phyloP scores from a whole-genome alignment of 1,140 invertebrate species.

The Phymastichus coffea region DNA sequence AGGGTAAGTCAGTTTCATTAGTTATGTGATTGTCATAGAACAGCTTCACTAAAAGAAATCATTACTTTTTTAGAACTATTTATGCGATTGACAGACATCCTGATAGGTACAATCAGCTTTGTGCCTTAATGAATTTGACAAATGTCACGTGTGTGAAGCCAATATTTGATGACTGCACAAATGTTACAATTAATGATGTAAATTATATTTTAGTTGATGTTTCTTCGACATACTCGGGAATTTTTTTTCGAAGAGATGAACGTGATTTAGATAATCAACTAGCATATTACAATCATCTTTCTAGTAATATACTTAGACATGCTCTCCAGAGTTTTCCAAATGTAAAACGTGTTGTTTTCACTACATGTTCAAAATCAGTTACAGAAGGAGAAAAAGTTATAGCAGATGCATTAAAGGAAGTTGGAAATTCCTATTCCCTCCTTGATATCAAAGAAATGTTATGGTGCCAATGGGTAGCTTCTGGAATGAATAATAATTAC shows the following conservation, averaged over 20 bases:
- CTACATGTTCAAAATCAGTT: conserved; percentile 87
- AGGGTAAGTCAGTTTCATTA: conserved; percentile 58
- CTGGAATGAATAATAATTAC: conserved; percentile 66
- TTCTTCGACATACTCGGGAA: conserved; percentile 93
- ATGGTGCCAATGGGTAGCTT: conserved; percentile 66
- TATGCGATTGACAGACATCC: conserved; percentile 79
- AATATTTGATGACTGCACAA: conserved; percentile 68
- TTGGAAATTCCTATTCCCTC: conserved; percentile 64
- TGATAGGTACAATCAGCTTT: conserved; percentile 67
- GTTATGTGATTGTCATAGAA: neutral
- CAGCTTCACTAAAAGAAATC: neutral
- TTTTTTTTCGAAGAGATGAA: conserved; percentile 14
- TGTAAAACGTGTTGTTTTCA: conserved; percentile 86
- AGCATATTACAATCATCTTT: conserved; percentile 63
- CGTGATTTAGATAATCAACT: neutral
- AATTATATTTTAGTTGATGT: conserved; percentile 90
- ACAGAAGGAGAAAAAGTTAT: conserved; percentile 94
- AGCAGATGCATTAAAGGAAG: conserved; percentile 61
- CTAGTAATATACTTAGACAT: conserved; percentile 81
- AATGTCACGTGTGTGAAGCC: conserved; percentile 68
- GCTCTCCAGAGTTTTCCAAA: conserved; percentile 81
- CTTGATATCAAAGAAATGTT: conserved; percentile 62
- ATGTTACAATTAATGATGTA: conserved; percentile 35
- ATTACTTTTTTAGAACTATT: conserved; percentile 64
- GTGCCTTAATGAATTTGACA: conserved; percentile 63